Evolutionary conservation across 2,888 invertebrate genomes (phyloP).

Genomic region (Nysson spinosus): DNA sequence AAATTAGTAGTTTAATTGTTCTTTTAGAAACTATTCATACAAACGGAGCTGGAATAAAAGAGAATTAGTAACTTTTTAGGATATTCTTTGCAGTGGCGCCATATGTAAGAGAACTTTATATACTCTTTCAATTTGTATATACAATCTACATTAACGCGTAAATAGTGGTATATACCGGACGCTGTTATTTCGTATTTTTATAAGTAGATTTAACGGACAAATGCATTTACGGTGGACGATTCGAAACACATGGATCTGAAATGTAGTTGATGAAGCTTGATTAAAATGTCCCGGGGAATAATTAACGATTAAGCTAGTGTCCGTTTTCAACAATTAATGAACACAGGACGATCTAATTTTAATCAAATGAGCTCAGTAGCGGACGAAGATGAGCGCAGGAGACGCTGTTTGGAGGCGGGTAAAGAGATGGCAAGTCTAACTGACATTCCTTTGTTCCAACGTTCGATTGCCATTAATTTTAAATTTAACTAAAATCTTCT

Average conservation of each 20-base stretch:
- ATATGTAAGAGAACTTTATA: no score
- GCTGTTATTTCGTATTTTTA: slow-evolving; percentile 47
- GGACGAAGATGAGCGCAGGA: slow-evolving; percentile 68
- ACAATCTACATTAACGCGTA: no score
- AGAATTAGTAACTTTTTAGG: no score
- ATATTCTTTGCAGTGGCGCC: no score
- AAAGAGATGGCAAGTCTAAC: slow-evolving; percentile 65
- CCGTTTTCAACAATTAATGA: slow-evolving; percentile 3
- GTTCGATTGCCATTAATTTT: neutral
- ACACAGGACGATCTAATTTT: slow-evolving; percentile 13
- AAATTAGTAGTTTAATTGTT: no score
- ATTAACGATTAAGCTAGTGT: slow-evolving; percentile 9
- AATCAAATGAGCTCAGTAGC: slow-evolving; percentile 49
- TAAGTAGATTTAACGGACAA: slow-evolving; percentile 46
- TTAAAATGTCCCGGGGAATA: neutral
- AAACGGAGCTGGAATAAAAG: no score
- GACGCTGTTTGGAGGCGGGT: slow-evolving; percentile 66
- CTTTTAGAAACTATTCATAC: no score
- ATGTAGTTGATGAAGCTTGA: slow-evolving; percentile 32
- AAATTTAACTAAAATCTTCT: no score
- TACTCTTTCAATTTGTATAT: no score
- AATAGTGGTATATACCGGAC: slow-evolving; percentile 22
- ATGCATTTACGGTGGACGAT: slow-evolving; percentile 11
- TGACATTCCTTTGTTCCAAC: neutral
- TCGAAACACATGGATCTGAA: slow-evolving; percentile 24